Conservation (phyloP, 2,888 invertebrate genomes). For the Thymelicus sylvestris region DNA sequence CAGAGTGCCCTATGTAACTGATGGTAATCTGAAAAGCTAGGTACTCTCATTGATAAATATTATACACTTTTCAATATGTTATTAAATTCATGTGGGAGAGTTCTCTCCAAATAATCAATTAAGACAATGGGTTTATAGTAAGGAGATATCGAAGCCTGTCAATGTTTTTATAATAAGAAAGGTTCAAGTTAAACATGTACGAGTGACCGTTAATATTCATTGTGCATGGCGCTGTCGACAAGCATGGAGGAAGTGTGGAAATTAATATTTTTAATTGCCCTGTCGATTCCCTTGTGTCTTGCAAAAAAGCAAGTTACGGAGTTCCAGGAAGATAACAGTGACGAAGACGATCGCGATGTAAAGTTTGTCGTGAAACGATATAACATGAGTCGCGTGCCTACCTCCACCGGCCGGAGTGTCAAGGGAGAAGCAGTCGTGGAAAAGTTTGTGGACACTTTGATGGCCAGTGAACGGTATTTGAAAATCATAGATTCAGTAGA, state of each 20-base stretch:
- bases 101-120: constrained; percentile 16
- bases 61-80: not conserved
- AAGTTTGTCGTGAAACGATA: constrained; percentile 15
- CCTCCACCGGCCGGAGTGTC: constrained; percentile 42
- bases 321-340: constrained; percentile 17
- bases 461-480: constrained; percentile 68
- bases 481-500: constrained; percentile 69
- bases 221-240: constrained; percentile 5
- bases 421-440: constrained; percentile 62
- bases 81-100: constrained; percentile 3
- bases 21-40: not conserved
- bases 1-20: no score
- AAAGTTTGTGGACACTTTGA: constrained; percentile 70
- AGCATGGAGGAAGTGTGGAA: constrained; percentile 28
- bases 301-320: constrained; percentile 18
- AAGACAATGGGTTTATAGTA: constrained; percentile 20
- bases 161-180: constrained; percentile 43
- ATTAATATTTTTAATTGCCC: constrained; percentile 21
- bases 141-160: constrained; percentile 10
- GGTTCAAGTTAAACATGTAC: constrained; percentile 40
- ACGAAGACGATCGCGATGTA: constrained; percentile 24
- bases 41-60: not conserved
- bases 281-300: constrained; percentile 2
- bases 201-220: constrained; percentile 13
- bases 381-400: constrained; percentile 40